A percentile compares a stretch with the other conserved stretches of the same genome.
Conservation (phyloP, 2,888 invertebrate genomes). For the Folsomia manolachei region DNA sequence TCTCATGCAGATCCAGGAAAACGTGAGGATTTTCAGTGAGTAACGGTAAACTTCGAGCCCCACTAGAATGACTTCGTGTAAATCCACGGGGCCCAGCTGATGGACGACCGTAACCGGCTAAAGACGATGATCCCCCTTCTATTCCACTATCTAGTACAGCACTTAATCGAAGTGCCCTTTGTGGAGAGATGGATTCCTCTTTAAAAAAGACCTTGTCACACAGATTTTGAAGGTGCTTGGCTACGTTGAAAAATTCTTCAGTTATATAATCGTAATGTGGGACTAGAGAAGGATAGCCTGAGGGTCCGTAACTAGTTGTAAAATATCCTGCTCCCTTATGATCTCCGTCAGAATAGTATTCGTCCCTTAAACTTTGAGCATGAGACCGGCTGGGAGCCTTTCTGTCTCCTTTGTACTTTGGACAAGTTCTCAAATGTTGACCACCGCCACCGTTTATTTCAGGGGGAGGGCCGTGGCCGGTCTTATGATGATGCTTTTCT, state of each 20-base stretch:
- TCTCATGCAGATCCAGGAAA: conserved; percentile 50
- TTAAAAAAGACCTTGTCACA: conserved; percentile 50
- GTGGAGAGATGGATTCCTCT: conserved; percentile 49
- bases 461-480: not conserved
- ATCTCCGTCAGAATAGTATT: conserved; percentile 50
- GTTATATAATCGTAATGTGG: conserved; percentile 51
- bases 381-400: conserved; percentile 20
- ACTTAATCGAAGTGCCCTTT: conserved; percentile 44
- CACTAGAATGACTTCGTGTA: conserved; percentile 45
- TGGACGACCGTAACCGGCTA: conserved; percentile 28
- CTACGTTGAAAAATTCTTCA: conserved; percentile 50
- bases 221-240: conserved; percentile 45
- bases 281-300: conserved; percentile 48
- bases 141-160: conserved; percentile 36
- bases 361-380: conserved; percentile 32
- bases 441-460: not conserved
- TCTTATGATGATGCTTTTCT: not conserved
- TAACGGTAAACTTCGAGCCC: conserved; percentile 49
- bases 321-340: conserved; percentile 32
- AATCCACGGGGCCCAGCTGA: conserved; percentile 39
- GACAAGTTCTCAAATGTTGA: conserved; percentile 16
- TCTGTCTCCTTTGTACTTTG: conserved; percentile 17
- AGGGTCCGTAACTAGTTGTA: conserved; percentile 25
- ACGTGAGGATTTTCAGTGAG: conserved; percentile 51
- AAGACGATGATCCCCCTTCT: conserved; percentile 29